A percentile compares a stretch with the other conserved stretches of the same genome.
Evolutionary conservation across 2,113 vertebrate species (phyloP).

Genomic region (Todiramphus saurophagus): DNA sequence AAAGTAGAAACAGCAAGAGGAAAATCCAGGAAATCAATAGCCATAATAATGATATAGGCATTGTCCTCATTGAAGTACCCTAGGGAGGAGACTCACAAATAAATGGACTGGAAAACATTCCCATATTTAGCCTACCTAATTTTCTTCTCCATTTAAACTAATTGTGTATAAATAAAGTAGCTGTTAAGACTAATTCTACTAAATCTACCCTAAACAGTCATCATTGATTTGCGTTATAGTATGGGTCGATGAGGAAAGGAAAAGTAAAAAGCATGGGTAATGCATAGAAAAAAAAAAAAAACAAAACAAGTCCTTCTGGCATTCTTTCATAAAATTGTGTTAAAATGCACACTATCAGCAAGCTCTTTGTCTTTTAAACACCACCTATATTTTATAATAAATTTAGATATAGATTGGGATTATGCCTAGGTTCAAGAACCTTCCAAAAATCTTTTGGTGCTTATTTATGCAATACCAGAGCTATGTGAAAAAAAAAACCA

Average conservation of each 20-base stretch:
- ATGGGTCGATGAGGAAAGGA: not conserved
- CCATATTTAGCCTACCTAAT: conserved; percentile 46
- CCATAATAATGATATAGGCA: not conserved
- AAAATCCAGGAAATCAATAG: conserved; percentile 17
- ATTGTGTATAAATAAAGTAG: conserved; percentile 54
- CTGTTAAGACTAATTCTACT: conserved; percentile 48
- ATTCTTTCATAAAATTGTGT: not conserved
- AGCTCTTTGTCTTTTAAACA: not conserved
- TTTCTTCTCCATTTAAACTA: conserved; percentile 64
- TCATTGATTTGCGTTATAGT: conserved; percentile 40
- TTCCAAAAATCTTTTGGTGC: not conserved
- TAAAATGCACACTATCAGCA: not conserved
- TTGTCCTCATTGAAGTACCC: not conserved
- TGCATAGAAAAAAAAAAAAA: fast-evolving
- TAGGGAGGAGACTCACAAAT: not conserved
- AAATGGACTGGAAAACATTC: conserved; percentile 58
- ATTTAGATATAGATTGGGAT: not conserved
- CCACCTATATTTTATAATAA: not conserved
- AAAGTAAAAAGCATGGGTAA: not conserved
- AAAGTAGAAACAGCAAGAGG: not conserved
- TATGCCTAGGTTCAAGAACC: not conserved
- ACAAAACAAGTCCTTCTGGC: not conserved
- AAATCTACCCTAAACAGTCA: conserved; percentile 53
- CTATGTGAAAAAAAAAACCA: fast-evolving
- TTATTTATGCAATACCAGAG: not conserved